Percentiles rank a stretch among this genome's conserved stretches.
Evolutionary conservation across 2,888 invertebrate genomes (phyloP).

Genomic region (Aethes cnicana): DNA sequence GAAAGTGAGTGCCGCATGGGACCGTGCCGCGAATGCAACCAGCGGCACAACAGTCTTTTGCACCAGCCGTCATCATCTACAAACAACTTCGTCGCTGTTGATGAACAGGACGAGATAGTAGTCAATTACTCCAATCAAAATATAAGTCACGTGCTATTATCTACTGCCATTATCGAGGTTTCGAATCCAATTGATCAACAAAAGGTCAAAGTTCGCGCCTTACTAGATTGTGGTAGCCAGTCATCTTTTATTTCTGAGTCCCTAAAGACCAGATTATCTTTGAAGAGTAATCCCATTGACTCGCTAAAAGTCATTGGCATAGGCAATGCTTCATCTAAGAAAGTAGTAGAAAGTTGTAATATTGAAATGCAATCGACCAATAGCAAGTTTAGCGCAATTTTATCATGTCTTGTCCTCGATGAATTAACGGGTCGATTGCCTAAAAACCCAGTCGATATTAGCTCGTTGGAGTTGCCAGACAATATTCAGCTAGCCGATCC

Average conservation of each 20-base stretch:
- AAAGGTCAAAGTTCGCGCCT: constrained; percentile 17
- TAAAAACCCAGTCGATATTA: constrained; percentile 15
- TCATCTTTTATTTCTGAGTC: constrained; percentile 26
- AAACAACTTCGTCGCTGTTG: neutral
- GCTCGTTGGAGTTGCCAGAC: constrained; percentile 23
- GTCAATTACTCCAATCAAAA: constrained; percentile 2
- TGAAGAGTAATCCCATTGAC: constrained; percentile 1
- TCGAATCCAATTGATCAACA: constrained; percentile 1
- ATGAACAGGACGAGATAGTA: constrained; percentile 3
- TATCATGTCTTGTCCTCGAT: constrained; percentile 33
- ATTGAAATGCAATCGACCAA: constrained; percentile 24
- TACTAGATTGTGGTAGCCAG: constrained; percentile 31
- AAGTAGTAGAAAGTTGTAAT: constrained; percentile 19
- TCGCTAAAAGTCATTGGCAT: constrained; percentile 28
- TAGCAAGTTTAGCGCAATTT: constrained; percentile 20
- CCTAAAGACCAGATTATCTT: constrained; percentile 13
- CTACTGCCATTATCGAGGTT: constrained; percentile 1
- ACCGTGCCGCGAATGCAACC: constrained; percentile 27
- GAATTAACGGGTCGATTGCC: constrained; percentile 33
- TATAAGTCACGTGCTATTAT: neutral
- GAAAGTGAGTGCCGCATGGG: constrained; percentile 26
- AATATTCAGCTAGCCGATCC: constrained; percentile 33
- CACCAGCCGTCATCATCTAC: constrained; percentile 7
- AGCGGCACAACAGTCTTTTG: constrained; percentile 31
- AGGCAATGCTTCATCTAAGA: constrained; percentile 15